Conservation (phyloP, 1,140 invertebrate species). For the Procambarus clarkii region DNA sequence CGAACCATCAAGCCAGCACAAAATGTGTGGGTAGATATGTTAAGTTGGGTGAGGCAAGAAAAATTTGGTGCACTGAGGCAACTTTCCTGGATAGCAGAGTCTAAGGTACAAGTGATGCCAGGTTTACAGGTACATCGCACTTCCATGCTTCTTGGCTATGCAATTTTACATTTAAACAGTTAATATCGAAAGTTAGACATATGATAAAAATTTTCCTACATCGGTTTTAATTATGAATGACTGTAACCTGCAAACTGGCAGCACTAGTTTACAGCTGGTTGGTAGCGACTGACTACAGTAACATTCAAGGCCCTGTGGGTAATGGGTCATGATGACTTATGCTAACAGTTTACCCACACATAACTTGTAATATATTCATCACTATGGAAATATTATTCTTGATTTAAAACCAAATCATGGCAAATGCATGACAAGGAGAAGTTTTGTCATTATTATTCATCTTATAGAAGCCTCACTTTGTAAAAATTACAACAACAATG, state of each 20-base stretch:
- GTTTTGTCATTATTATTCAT: constrained; percentile 65
- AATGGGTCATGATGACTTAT: constrained; percentile 61
- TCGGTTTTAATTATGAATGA: constrained; percentile 22
- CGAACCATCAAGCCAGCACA: not conserved
- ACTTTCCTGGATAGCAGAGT: constrained; percentile 35
- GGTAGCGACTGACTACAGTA: constrained; percentile 66
- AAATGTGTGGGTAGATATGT: constrained; percentile 12
- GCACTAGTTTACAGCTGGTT: constrained; percentile 45
- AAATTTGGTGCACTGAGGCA: not conserved
- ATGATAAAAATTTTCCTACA: not conserved
- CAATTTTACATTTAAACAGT: not conserved
- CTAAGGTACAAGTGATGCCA: constrained; percentile 59
- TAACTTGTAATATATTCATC: constrained; percentile 56
- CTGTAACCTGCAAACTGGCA: constrained; percentile 53
- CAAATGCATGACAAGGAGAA: constrained; percentile 56
- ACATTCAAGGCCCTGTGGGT: constrained; percentile 64
- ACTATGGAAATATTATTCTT: constrained; percentile 63
- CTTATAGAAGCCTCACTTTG: constrained; percentile 63
- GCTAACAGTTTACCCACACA: constrained; percentile 54
- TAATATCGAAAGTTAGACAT: not conserved
- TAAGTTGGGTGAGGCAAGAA: not conserved
- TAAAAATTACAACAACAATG: constrained; percentile 68
- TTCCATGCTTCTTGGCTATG: constrained; percentile 6
- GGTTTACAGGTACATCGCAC: constrained; percentile 21
- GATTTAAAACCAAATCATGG: constrained; percentile 64